Conservation (phyloP, 2,888 invertebrate genomes). For the Eucera pruinosa region DNA sequence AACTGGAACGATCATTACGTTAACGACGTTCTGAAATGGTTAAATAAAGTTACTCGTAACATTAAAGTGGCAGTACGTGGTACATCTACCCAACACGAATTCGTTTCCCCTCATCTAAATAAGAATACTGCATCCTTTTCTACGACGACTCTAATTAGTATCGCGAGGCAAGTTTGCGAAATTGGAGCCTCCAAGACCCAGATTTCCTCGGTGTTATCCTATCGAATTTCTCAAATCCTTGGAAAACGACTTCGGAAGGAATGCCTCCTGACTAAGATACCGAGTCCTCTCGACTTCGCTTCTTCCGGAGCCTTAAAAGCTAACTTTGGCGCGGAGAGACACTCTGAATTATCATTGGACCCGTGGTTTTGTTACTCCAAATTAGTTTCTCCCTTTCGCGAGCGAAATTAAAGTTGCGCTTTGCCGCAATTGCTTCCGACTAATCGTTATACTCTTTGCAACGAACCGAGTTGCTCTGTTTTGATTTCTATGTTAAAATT, state of each 20-base stretch:
- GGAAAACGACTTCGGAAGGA: neutral
- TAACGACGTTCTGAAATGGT: no score
- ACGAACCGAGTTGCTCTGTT: no score
- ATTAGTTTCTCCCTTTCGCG: constrained; percentile 3
- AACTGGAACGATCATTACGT: no score
- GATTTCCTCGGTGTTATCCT: neutral
- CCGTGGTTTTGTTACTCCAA: neutral
- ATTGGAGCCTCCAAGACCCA: neutral
- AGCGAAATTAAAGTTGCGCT: neutral
- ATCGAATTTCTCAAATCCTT: neutral
- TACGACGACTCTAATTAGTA: neutral
- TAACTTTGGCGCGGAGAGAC: constrained; percentile 18
- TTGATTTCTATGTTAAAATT: no score
- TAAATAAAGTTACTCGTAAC: no score
- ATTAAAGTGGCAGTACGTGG: no score
- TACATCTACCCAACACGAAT: no score
- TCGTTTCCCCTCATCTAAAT: no score
- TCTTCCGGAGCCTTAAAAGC: neutral
- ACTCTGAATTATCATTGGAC: constrained; percentile 3
- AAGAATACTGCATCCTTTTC: neutral
- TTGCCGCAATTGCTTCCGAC: no score
- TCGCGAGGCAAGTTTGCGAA: neutral
- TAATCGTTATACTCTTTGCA: no score
- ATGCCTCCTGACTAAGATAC: neutral
- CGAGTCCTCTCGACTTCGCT: neutral